These are phyloP conservation scores for Agrochola macilenta DNA, from an alignment of 2,888 invertebrate genomes.

Conservation along the genomic window DNA sequence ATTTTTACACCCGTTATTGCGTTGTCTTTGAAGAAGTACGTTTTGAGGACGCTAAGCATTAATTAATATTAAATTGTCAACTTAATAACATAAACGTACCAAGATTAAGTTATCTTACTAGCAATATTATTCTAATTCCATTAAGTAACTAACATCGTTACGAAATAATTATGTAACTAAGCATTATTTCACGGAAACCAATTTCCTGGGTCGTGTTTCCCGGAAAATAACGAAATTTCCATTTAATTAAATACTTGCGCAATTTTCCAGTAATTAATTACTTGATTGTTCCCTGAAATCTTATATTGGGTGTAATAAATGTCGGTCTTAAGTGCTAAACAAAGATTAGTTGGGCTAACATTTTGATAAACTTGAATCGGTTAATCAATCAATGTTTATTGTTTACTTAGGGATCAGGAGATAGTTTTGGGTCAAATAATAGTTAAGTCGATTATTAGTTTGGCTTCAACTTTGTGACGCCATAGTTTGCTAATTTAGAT, in stretches of 20 bases:
- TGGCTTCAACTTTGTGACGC: constrained; percentile 12
- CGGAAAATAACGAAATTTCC: constrained; percentile 8
- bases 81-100: neutral
- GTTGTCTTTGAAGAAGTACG: too few species aligned
- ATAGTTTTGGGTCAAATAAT: constrained; percentile 39
- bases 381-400: constrained; percentile 37
- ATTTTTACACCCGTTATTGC: too few species aligned
- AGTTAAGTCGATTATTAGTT: constrained; percentile 39
- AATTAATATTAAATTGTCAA: neutral
- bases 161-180: constrained; percentile 12
- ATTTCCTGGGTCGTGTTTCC: constrained; percentile 16
- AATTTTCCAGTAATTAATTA: constrained; percentile 31
- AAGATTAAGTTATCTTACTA: neutral
- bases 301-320: neutral
- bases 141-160: neutral
- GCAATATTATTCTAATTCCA: neutral
- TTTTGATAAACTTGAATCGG: constrained; percentile 30
- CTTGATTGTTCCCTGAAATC: constrained; percentile 13
- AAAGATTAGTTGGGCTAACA: constrained; percentile 23
- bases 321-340: constrained; percentile 2
- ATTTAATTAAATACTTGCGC: constrained; percentile 12
- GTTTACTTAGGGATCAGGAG: constrained; percentile 32
- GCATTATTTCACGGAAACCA: constrained; percentile 12
- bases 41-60: neutral
- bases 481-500: neutral